These are phyloP conservation scores for Callipepla californica DNA, from an alignment of 2,113 vertebrate species.

Conservation along the genomic window DNA sequence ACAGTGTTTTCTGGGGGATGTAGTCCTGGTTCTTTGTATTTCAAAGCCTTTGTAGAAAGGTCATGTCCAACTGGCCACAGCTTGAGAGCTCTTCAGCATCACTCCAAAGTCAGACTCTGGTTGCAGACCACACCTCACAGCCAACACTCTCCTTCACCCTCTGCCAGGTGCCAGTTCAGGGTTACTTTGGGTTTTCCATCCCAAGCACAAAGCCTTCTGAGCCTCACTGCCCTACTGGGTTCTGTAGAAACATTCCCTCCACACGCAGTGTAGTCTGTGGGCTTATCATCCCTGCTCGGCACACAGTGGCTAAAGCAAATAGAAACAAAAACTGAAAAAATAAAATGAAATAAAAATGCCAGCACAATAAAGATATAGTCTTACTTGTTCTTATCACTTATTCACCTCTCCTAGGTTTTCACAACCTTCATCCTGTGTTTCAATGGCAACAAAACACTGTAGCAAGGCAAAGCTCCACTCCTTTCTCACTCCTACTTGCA, in stretches of 20 bases:
- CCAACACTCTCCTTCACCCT: neutral
- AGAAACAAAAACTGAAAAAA: neutral
- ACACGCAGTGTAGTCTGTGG: neutral
- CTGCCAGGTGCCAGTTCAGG: accelerated
- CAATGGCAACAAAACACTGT: neutral
- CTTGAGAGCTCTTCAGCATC: neutral
- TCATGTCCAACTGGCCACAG: accelerated
- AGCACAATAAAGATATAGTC: neutral
- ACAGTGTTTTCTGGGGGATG: neutral
- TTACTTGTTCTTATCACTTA: neutral
- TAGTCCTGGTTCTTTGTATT: neutral
- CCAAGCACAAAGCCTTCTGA: neutral
- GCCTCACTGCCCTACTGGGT: accelerated
- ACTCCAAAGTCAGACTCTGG: neutral
- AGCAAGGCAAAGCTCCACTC: neutral
- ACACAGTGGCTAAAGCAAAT: neutral
- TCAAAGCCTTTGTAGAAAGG: neutral
- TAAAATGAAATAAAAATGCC: neutral
- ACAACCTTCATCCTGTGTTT: neutral
- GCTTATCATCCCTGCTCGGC: neutral
- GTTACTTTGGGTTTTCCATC: neutral
- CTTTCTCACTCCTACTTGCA: neutral
- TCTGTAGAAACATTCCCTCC: neutral
- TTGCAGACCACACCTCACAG: neutral
- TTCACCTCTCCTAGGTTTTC: accelerated